A percentile compares a stretch with the other conserved stretches of the same genome.
These are phyloP conservation scores for Chelonoidis abingdonii DNA, from an alignment of 2,113 vertebrate species.

Conservation along the genomic window DNA sequence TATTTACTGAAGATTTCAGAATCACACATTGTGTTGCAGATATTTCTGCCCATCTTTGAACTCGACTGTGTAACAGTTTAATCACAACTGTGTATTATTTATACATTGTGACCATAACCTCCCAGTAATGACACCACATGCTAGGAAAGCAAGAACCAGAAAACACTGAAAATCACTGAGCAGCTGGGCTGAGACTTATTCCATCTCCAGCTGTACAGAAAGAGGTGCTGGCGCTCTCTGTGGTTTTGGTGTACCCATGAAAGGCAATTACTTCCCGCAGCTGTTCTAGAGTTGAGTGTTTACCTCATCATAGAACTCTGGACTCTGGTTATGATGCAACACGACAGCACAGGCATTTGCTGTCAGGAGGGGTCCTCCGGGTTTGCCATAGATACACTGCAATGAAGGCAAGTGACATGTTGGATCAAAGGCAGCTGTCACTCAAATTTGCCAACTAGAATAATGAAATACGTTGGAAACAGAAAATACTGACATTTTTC, in stretches of 20 bases:
- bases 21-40: conserved; percentile 5
- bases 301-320: conserved; percentile 98
- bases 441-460: background rate
- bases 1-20: conserved; percentile 25
- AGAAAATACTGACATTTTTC: background rate
- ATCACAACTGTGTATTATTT: conserved; percentile 49
- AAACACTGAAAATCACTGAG: conserved; percentile 2
- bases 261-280: background rate
- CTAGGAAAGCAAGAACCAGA: background rate
- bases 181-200: background rate
- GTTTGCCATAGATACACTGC: conserved; percentile 96
- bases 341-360: conserved; percentile 85
- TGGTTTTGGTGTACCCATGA: background rate
- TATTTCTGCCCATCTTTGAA: conserved; percentile 10
- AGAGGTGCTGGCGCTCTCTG: background rate
- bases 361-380: conserved; percentile 87
- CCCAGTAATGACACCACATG: background rate
- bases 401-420: conserved; percentile 43
- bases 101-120: background rate
- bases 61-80: conserved; percentile 10
- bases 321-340: conserved; percentile 96
- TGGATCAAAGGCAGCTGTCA: background rate
- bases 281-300: background rate
- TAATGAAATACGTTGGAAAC: background rate
- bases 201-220: conserved; percentile 10